phyloP scores from a whole-genome alignment of 2,113 vertebrate species.

The Phalacrocorax pelagicus region DNA sequence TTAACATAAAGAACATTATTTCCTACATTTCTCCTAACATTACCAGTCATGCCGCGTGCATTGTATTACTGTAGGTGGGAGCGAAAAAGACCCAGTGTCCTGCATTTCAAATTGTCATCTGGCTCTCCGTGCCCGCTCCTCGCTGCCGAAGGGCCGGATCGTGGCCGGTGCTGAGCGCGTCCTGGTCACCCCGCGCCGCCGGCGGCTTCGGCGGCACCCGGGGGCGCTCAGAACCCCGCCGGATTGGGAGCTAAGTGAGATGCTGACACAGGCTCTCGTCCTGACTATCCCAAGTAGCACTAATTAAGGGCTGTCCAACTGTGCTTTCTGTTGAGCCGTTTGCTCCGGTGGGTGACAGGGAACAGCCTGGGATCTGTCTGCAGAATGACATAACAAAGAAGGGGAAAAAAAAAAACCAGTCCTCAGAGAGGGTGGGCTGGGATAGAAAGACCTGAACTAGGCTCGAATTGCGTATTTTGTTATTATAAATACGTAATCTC shows the following conservation, averaged over 20 bases:
- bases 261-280: conserved; percentile 85
- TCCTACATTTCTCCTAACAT: conserved; percentile 16
- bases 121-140: conserved; percentile 71
- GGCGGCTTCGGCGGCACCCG: rapidly evolving
- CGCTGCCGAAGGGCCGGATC: background rate
- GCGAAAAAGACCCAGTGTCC: conserved; percentile 64
- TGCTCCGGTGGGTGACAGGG: conserved; percentile 89
- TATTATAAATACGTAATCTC: conserved; percentile 63
- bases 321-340: conserved; percentile 84
- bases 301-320: conserved; percentile 97
- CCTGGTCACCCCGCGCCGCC: rapidly evolving
- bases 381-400: conserved; percentile 89
- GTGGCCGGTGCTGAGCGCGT: background rate
- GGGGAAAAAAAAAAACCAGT: conserved; percentile 37
- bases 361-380: conserved; percentile 95
- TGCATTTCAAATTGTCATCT: conserved; percentile 78
- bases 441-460: conserved; percentile 76
- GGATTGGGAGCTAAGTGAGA: conserved; percentile 70
- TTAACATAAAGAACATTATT: conserved; percentile 49
- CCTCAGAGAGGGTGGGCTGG: conserved; percentile 68
- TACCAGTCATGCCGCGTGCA: background rate
- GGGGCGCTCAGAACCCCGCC: background rate
- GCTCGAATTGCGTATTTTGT: conserved; percentile 67
- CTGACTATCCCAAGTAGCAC: conserved; percentile 88
- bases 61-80: conserved; percentile 44